Base-by-base conservation (phyloP, 2,113 vertebrate species). In the Apaloderma vittatum region DNA sequence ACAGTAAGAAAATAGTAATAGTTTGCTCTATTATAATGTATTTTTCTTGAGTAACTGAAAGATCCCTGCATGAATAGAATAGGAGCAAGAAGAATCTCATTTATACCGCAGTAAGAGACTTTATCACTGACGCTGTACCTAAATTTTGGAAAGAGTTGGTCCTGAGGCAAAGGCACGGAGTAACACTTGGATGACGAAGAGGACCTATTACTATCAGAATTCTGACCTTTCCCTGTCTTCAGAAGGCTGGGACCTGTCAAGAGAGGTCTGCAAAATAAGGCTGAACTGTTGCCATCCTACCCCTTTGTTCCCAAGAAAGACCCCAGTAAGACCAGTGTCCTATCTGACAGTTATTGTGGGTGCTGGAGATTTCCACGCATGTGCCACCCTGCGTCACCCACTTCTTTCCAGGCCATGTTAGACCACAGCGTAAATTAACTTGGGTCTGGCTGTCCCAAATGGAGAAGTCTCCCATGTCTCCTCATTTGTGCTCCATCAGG, bases 1-100 rank as follows among this genome's bases (percentile, higher is more conserved):
- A 66, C 80, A 92, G 85, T 65, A 59, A 86, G 51, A 90, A 90
- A 96, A 96, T 94, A 78, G 84, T 91, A 87, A 88, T 81, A 84
- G 62, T 92, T 90, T 73, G 15, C 52, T 85, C 13, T 91, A 46
- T 87, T 61, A 71, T 79, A 68, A 74, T 75, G 46, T n/a, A 29
- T 89, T 86, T 58, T 88, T 71, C 79, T 48, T 61, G 8, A 95
- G 63, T 86, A 94, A 73, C 63, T 83, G 29, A 55, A 65, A 71
- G 49, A 27, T 72, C 40, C 84, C 80, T 96, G 52, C 21, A 15
- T 37, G 30, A 21, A 24, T 75, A 37, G 80, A 92, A 48, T 12
- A 75, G 72, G 19, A 81, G 7, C 9, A 61, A 67, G 46, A 48
- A 81, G 68, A 8, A 68, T 95, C 16, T 87, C 27, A 20, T 82